Evolutionary conservation across 2,113 vertebrate genomes (phyloP), one percentile per base, ranked within the genome.

Genomic region (Tichodroma muraria): DNA sequence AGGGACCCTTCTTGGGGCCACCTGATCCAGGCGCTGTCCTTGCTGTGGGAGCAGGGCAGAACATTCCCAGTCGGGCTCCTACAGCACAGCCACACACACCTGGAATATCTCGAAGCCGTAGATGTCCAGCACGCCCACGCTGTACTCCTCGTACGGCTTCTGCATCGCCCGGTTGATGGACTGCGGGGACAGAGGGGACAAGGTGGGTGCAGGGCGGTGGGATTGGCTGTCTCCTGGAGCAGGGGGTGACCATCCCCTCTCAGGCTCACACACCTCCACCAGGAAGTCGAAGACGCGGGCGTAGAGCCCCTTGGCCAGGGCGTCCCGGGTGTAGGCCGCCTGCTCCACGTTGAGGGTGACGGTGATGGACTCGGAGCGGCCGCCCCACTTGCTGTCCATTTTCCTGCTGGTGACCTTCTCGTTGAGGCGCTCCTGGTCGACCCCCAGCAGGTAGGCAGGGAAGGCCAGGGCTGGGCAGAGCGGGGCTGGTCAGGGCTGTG

Each of bases 61-160:
- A 30, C 35, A 27, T 30, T 50, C 57, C 42, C 49, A 61, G 4
- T 47, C 3, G 30, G 59, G 27, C 13, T 80, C 69, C 35, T 10
- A 2, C 23, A 57, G 40, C 33, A 6, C 42, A 53, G 30, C 59
- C 54, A 22, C 19, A 69, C 56, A 1, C 54, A 99, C 99, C 99
- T 99, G 98, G 93, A 99, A 99, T 97, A 99, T 99, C 97, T 99
- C 99, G 8, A 99, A 99, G 71, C 99, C 99, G 0, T 99, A 99
- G 96, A 99, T 99, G 94, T 99, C 99, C 31, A 99, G 97, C 54
- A 99, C 99, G 1, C 99, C 99, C 0, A 99, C 94, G 64, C 99
- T 99, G 97, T 98, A 99, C 70, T 99, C 99, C 81, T 99, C 98
- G 3, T 98, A 5, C 0, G 99, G 98, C 88, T 99, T 99, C 97